phyloP scores from a whole-genome alignment of 2,113 vertebrate genomes.

The Thryonomys swinderianus region DNA sequence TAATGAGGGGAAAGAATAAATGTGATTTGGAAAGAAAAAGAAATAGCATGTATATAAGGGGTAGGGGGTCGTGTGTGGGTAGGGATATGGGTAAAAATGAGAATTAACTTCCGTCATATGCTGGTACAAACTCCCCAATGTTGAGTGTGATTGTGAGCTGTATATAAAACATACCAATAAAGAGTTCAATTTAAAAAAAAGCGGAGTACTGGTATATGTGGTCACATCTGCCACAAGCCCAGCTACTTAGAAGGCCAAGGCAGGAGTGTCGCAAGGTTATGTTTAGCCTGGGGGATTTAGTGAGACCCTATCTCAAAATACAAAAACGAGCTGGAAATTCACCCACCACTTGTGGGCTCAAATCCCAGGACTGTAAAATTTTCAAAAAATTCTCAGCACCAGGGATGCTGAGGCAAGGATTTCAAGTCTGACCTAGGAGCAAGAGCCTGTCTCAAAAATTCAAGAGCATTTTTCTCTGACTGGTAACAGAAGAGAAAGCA shows the following conservation, averaged over 20 bases:
- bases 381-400: background rate
- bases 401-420: background rate
- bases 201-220: background rate
- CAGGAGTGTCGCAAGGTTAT: background rate
- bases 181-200: too few species aligned
- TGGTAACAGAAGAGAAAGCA: background rate
- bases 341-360: background rate
- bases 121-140: too few species aligned
- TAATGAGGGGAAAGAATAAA: too few species aligned
- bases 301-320: background rate
- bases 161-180: too few species aligned
- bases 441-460: background rate
- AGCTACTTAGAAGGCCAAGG: background rate
- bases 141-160: too few species aligned
- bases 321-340: background rate
- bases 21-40: too few species aligned
- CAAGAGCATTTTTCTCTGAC: background rate
- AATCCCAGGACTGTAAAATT: too few species aligned
- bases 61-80: too few species aligned
- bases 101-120: too few species aligned
- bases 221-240: background rate
- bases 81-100: too few species aligned
- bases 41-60: too few species aligned
- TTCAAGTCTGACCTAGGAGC: background rate
- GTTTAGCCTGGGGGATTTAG: background rate